phyloP scores from a whole-genome alignment of 2,797 vertebrate genomes.

The Catharus ustulatus region DNA sequence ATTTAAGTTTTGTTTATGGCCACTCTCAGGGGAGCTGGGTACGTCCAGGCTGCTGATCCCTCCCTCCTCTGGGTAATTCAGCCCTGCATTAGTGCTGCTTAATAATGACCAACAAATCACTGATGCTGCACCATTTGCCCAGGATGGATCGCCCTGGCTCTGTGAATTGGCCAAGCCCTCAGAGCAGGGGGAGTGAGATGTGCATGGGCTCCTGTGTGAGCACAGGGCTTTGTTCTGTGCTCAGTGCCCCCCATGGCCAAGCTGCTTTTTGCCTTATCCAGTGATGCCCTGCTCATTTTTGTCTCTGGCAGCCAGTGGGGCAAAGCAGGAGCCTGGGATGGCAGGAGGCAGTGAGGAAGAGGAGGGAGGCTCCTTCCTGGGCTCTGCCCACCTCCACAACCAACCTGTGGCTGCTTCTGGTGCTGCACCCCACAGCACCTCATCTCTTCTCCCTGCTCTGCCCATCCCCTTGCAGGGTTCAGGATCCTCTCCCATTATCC shows the following conservation, averaged over 20 bases:
- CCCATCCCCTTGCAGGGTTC: too few species aligned
- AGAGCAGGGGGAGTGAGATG: fast-evolving
- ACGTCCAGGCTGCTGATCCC: not conserved
- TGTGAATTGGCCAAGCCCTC: not conserved
- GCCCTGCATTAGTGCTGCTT: not conserved
- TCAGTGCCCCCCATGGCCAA: not conserved
- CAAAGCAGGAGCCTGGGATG: not conserved
- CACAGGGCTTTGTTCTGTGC: not conserved
- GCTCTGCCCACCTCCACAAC: not conserved
- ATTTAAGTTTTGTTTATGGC: slow-evolving; percentile 71
- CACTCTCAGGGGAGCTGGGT: slow-evolving; percentile 23
- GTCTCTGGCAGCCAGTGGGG: not conserved
- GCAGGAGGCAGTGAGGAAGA: not conserved
- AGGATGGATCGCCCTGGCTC: not conserved
- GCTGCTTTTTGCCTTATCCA: not conserved
- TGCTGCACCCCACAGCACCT: not conserved
- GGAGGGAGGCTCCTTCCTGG: not conserved
- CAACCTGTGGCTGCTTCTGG: not conserved
- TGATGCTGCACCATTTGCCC: not conserved
- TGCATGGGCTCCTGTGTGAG: not conserved
- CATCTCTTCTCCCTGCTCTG: not conserved
- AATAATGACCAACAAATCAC: slow-evolving; percentile 38
- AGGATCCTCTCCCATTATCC: not conserved
- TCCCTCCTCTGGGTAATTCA: slow-evolving; percentile 8
- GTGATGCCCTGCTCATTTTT: fast-evolving